A percentile compares a stretch with the other conserved stretches of the same genome.
Evolutionary conservation across 1,140 invertebrate species (phyloP).

Genomic region (Onthophagus taurus): DNA sequence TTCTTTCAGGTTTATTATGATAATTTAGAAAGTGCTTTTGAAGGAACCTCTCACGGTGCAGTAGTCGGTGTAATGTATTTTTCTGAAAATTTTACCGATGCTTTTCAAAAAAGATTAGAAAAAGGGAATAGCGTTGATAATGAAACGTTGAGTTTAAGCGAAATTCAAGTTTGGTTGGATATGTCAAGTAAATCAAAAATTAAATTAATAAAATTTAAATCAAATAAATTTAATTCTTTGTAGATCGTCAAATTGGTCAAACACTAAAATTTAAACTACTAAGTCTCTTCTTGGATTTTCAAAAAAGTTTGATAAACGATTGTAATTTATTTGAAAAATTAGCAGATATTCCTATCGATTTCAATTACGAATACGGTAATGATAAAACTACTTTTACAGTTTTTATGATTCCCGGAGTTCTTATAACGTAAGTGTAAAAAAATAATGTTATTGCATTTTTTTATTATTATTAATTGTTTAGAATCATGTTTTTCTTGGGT

Average conservation of each 20-base stretch:
- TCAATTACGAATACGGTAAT: slow-evolving; percentile 61
- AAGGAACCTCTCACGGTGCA: slow-evolving; percentile 50
- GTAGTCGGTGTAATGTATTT: slow-evolving; percentile 65
- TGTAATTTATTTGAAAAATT: slow-evolving; percentile 49
- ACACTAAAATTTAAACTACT: slow-evolving; percentile 52
- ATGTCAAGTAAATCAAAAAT: slow-evolving; percentile 51
- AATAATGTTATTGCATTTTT: neutral
- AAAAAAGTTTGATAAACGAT: slow-evolving; percentile 43
- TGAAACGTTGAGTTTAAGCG: slow-evolving; percentile 45
- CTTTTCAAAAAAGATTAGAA: slow-evolving; percentile 47
- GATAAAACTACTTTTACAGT: slow-evolving; percentile 53
- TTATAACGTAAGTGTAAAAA: slow-evolving; percentile 49
- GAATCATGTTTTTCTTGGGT: slow-evolving; percentile 70
- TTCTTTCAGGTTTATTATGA: slow-evolving; percentile 15
- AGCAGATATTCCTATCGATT: slow-evolving; percentile 49
- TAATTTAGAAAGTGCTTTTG: slow-evolving; percentile 44
- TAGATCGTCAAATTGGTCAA: slow-evolving; percentile 63
- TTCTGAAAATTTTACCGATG: slow-evolving; percentile 61
- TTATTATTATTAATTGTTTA: slow-evolving; percentile 33
- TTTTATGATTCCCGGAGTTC: slow-evolving; percentile 71
- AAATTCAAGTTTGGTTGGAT: slow-evolving; percentile 59
- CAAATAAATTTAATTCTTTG: too few relatives aligned
- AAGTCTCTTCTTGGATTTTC: slow-evolving; percentile 52
- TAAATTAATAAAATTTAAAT: slow-evolving; percentile 6
- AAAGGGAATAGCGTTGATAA: slow-evolving; percentile 41